These are phyloP conservation scores for Pseudococcus jackbeardsleyi DNA, from an alignment of 2,888 invertebrate genomes.

Conservation along the genomic window DNA sequence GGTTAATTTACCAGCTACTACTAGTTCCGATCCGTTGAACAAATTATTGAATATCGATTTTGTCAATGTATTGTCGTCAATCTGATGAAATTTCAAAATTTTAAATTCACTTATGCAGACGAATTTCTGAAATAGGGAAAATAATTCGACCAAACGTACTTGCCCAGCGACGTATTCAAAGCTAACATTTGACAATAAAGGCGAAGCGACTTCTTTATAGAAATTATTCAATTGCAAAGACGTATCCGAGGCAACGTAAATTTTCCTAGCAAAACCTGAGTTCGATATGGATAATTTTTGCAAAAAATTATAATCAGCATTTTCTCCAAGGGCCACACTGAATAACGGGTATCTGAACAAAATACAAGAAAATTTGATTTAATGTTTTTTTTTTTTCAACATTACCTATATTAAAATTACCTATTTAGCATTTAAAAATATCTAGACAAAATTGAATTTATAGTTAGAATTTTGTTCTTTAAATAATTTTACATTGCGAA, in stretches of 20 bases:
- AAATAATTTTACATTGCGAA: no score
- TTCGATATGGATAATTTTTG: slow-evolving; percentile 78
- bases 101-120: neutral
- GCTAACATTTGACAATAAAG: slow-evolving; percentile 77
- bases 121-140: neutral
- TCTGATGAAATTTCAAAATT: slow-evolving; percentile 51
- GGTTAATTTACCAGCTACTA: slow-evolving; percentile 74
- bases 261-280: slow-evolving; percentile 78
- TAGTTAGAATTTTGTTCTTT: neutral
- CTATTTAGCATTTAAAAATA: no score
- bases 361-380: neutral
- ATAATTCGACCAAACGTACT: slow-evolving; percentile 69
- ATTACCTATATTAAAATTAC: no score
- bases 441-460: no score
- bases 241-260: slow-evolving; percentile 81
- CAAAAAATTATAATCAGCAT: slow-evolving; percentile 78
- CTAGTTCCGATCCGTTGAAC: slow-evolving; percentile 77
- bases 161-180: slow-evolving; percentile 76
- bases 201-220: slow-evolving; percentile 79
- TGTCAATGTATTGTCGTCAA: slow-evolving; percentile 64
- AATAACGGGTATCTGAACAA: slow-evolving; percentile 69
- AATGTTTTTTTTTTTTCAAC: no score
- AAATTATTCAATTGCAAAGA: slow-evolving; percentile 78
- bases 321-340: slow-evolving; percentile 80
- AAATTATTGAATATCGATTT: slow-evolving; percentile 72